phyloP scores from a whole-genome alignment of 92 coral and sea anemone species.

The Ricordea florida region DNA sequence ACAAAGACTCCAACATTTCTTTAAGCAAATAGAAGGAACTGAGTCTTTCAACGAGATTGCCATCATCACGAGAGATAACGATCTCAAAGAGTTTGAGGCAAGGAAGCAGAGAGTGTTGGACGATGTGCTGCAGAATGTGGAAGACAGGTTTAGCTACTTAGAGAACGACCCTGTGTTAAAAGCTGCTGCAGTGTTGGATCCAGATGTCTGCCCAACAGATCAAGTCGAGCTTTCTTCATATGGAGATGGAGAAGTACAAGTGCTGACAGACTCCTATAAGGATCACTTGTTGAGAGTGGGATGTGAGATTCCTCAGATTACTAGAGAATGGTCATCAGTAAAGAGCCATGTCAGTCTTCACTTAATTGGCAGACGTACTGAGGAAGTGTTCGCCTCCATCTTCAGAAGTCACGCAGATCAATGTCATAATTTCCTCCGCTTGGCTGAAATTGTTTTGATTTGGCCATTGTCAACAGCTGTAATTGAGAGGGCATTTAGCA shows the following conservation, averaged over 20 bases:
- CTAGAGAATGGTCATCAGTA: background rate
- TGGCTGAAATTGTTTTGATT: slow-evolving; percentile 13
- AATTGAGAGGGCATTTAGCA: background rate
- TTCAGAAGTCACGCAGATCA: no score
- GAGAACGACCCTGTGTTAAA: slow-evolving; percentile 1
- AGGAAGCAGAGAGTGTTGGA: no score
- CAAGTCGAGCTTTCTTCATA: background rate
- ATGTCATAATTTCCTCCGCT: background rate
- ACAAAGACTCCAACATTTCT: background rate
- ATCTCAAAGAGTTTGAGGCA: background rate
- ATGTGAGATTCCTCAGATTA: background rate
- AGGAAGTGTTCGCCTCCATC: no score
- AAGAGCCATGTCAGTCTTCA: slow-evolving; percentile 16
- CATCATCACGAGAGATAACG: background rate
- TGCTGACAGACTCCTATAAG: background rate
- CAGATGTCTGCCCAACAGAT: slow-evolving; percentile 6
- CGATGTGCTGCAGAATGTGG: background rate
- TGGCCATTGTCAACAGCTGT: slow-evolving; percentile 21
- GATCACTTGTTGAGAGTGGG: background rate
- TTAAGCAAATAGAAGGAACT: background rate
- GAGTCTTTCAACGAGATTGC: slow-evolving; percentile 1
- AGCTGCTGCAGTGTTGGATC: slow-evolving; percentile 10
- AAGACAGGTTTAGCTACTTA: background rate
- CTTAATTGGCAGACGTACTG: background rate
- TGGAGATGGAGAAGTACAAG: background rate